Base-by-base conservation (phyloP, 2,797 vertebrate genomes). In the Halcyon badia region DNA sequence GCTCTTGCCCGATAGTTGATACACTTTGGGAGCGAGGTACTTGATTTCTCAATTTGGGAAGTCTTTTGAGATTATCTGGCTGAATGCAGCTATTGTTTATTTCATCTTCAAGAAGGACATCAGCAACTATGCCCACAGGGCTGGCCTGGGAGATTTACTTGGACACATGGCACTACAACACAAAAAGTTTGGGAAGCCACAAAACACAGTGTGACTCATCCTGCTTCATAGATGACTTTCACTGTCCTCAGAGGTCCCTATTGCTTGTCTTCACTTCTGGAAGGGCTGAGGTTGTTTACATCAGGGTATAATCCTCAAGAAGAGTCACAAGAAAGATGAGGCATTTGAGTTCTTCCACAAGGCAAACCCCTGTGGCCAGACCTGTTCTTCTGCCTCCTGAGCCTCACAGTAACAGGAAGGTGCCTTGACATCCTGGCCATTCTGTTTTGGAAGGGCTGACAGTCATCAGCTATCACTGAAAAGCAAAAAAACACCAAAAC, bases 151-250 rank as follows among this genome's bases (percentile, higher is more conserved):
- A 91, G 85, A 71, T 18, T 49, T 75, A 30, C 56, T 73, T 52
- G 76, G 91, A 72, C 83, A n/a, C 31, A 20, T 24, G 44, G 35
- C 1, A 4, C n/a, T 51, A 44, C 10, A 28, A 51, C 16, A 77
- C 41, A 46, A 75, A 13, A 42, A 68, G 5, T 35, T 64, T 83
- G 57, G 46, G 69, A 66, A 76, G 58, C 35, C 86, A 64, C 94
- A 89, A 84, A 87, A 6, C 56, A 80, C 83, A 85, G 20, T 77
- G 52, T 93, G 92, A 90, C 71, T 93, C 94, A 94, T 85, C 48
- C 31, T 18, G 44, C 78, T 84, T 84, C 81, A 57, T 18, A 57
- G 90, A 70, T 9, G 10, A 73, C 83, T 77, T 77, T 52, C 39
- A 83, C 35, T 64, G 49, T 73, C 60, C 78, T 80, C 28, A 9